Evolutionary conservation across 2,797 vertebrate genomes (phyloP), one percentile per base, ranked within the genome.

Genomic region (Anas georgica): DNA sequence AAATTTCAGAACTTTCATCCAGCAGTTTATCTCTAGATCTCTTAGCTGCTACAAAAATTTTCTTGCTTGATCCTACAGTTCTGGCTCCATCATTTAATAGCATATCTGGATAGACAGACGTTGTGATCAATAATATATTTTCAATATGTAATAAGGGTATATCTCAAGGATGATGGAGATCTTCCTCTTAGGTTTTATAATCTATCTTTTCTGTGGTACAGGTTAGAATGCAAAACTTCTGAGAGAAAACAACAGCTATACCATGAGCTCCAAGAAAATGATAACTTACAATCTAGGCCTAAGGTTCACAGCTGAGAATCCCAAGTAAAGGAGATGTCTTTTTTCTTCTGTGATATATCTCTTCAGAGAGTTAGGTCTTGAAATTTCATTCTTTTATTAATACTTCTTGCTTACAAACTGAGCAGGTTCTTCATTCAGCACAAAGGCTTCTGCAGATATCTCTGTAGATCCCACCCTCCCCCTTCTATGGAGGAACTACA

Each of bases 281-380:
- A 37, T n/a, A 1, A 54, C 2, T 82, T 76, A 39, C 0, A 0
- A 1, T 35, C 68, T 29, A 69, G 41, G 4, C 4, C 62, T 70
- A 56, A 45, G 23, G 52, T 33, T 80, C 17, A 60, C 6, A 63
- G 17, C 15, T 41, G 37, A 85, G 58, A 68, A 85, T 58, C 4
- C 5, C 33, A 89, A 39, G 18, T 58, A 52, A n/a, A 81, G 74
- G 8, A 87, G 41, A 7, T 60, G 10, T 16, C 33, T 28, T 62
- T 79, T 46, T 72, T 4, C 33, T 62, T 68, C 74, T 79, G 29
- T 76, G 12, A 18, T 66, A 66, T 7, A 9, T 31, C 25, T 72
- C 25, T 55, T 10, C 33, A 66, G 79, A 69, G 25, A 59, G 46
- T 83, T n/a, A 83, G 35, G 26, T 20, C 43, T 83, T 87, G 11